Conservation (phyloP, 2,797 vertebrate species). For the Melanotaenia maccullochi region DNA sequence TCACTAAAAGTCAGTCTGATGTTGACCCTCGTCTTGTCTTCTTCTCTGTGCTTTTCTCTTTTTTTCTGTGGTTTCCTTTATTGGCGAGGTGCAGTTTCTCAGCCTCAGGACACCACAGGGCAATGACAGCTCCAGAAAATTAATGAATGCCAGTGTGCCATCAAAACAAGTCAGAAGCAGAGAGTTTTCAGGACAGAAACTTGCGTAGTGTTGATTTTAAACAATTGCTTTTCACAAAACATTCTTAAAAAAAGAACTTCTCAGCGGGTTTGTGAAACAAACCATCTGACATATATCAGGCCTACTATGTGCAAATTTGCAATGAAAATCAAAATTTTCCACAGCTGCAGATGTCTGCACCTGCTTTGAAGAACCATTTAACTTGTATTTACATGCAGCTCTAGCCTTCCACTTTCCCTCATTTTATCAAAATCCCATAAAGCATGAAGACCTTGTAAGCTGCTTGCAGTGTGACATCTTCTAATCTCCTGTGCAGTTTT, state of each 20-base stretch:
- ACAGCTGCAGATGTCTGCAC: background rate
- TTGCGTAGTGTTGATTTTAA: background rate
- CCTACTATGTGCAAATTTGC: background rate
- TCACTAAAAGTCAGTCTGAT: background rate
- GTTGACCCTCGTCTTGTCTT: no score
- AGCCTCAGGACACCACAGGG: no score
- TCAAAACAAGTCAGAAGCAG: background rate
- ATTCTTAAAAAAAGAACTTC: background rate
- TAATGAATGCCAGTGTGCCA: background rate
- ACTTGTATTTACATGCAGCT: no score
- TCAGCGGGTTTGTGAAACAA: background rate
- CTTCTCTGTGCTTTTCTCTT: background rate
- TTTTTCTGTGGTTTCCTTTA: background rate
- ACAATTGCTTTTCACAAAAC: background rate
- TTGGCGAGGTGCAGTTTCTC: background rate
- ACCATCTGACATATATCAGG: background rate
- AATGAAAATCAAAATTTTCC: background rate
- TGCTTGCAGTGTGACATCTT: no score
- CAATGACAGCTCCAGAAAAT: background rate
- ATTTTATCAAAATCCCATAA: no score
- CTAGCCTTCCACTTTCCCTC: no score
- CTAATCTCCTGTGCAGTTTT: no score
- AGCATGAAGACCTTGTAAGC: no score
- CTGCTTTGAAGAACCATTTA: background rate
- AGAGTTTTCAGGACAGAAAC: background rate